phyloP scores from a whole-genome alignment of 1,140 invertebrate genomes.

The Leptopilina clavipes region DNA sequence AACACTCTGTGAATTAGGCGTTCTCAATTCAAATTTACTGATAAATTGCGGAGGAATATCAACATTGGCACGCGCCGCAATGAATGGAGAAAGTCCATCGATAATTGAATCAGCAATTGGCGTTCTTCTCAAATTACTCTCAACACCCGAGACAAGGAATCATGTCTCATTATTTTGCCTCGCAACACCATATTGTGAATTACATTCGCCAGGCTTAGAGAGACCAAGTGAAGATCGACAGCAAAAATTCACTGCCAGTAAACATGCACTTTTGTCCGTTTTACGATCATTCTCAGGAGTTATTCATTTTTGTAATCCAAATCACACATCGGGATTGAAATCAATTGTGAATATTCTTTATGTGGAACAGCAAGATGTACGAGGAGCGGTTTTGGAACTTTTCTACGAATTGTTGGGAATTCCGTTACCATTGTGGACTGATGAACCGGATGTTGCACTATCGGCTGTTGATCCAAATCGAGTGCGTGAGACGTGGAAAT shows the following conservation, averaged over 20 bases:
- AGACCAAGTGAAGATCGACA: slow-evolving; percentile 85
- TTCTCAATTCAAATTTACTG: slow-evolving; percentile 87
- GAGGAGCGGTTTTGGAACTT: slow-evolving; percentile 92
- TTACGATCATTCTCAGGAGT: slow-evolving; percentile 93
- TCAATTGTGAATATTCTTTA: slow-evolving; percentile 92
- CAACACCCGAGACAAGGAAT: slow-evolving; percentile 88
- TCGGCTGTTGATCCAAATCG: slow-evolving; percentile 88
- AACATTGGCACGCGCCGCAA: slow-evolving; percentile 86
- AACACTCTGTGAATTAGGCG: slow-evolving; percentile 89
- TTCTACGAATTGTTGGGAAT: slow-evolving; percentile 92
- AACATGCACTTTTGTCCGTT: slow-evolving; percentile 88
- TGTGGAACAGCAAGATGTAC: slow-evolving; percentile 86
- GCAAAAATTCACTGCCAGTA: slow-evolving; percentile 87
- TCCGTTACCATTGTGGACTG: slow-evolving; percentile 91
- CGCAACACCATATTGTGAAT: slow-evolving; percentile 94
- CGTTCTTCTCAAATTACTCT: slow-evolving; percentile 90
- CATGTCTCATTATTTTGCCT: slow-evolving; percentile 87
- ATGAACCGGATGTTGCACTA: slow-evolving; percentile 90
- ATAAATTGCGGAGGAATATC: slow-evolving; percentile 87
- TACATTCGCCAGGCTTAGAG: slow-evolving; percentile 82
- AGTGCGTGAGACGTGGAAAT: slow-evolving; percentile 86
- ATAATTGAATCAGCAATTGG: slow-evolving; percentile 91
- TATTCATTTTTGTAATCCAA: slow-evolving; percentile 88
- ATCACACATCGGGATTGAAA: slow-evolving; percentile 82
- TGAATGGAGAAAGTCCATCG: slow-evolving; percentile 86